Evolutionary conservation across 2,797 vertebrate genomes (phyloP), one percentile per base, ranked within the genome.

Genomic region (Halcyon leucocephala): DNA sequence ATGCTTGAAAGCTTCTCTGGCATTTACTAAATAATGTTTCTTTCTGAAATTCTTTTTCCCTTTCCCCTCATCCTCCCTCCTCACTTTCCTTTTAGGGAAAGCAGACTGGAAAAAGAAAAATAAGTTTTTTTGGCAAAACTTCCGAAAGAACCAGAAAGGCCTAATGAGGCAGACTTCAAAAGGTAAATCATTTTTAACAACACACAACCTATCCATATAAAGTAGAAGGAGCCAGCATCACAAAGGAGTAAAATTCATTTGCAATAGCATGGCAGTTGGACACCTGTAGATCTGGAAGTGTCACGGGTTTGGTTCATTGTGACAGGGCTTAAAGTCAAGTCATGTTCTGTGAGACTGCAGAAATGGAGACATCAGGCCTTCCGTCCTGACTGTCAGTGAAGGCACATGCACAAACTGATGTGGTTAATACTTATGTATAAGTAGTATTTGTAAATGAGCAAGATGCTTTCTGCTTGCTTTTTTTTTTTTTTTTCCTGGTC

Each of bases 71-170:
- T 16, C 28, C 67, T 65, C 67, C 88, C 79, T 35, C 46, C 60
- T 46, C 74, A 69, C 65, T 58, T 89, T 90, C 31, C 77, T 87
- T 96, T 24, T 95, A 99, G 99, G 99, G 91, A 99, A 99, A 98
- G 98, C 98, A 98, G 99, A 99, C 96, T 99, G 98, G 97, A 99
- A 99, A 97, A 99, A 99, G 98, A 99, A 99, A 97, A 99, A 99
- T 93, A 99, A 99, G 96, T 99, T 99, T 82, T 99, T 99, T 96
- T 99, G 99, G 99, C 99, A 99, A 97, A 99, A 99, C 98, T 99
- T 99, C 95, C 98, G 99, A 91, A 99, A 99, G 98, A 98, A 98
- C 79, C 99, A 98, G 97, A 99, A 99, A 97, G 98, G 99, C 60
- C 97, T 99, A 86, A 98, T 98, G 97, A 98, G 99, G 24, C 99